phyloP scores from a whole-genome alignment of 2,113 vertebrate species.

The Pachycephala philippinensis region DNA sequence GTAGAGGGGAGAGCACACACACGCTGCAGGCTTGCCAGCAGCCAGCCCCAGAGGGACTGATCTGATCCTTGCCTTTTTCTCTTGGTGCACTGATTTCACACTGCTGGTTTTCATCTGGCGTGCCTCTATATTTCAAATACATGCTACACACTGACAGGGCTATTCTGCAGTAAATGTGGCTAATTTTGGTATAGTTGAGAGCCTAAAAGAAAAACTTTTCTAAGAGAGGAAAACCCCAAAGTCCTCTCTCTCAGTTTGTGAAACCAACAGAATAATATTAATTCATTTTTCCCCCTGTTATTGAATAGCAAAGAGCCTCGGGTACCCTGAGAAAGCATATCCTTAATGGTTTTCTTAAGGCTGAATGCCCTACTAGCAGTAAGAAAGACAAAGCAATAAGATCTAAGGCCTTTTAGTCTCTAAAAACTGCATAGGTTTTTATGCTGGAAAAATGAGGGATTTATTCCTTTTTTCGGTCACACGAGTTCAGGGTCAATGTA shows the following conservation, averaged over 20 bases:
- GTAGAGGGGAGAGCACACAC: not conserved
- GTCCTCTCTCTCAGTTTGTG: not conserved
- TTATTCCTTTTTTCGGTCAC: constrained; percentile 22
- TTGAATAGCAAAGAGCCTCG: constrained; percentile 11
- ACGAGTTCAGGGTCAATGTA: constrained; percentile 57
- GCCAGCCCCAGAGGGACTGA: not conserved
- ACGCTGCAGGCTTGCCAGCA: not conserved
- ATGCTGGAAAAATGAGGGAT: constrained; percentile 62
- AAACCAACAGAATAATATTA: constrained; percentile 38
- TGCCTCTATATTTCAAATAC: not conserved
- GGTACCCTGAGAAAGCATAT: constrained; percentile 47
- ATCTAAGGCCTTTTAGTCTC: constrained; percentile 55
- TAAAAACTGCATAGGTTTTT: constrained; percentile 42
- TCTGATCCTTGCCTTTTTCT: not conserved
- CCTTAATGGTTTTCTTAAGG: constrained; percentile 48
- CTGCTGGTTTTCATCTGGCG: not conserved
- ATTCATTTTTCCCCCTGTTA: not conserved
- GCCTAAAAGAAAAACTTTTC: not conserved
- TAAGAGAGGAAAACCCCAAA: not conserved
- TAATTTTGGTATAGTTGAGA: not conserved
- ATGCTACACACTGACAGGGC: not conserved
- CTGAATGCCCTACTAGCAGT: constrained; percentile 47
- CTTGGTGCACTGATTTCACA: constrained; percentile 1
- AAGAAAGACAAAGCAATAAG: constrained; percentile 58
- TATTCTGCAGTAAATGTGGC: not conserved